Base-by-base conservation (phyloP, 2,888 invertebrate species). In the Philereme transversata region DNA sequence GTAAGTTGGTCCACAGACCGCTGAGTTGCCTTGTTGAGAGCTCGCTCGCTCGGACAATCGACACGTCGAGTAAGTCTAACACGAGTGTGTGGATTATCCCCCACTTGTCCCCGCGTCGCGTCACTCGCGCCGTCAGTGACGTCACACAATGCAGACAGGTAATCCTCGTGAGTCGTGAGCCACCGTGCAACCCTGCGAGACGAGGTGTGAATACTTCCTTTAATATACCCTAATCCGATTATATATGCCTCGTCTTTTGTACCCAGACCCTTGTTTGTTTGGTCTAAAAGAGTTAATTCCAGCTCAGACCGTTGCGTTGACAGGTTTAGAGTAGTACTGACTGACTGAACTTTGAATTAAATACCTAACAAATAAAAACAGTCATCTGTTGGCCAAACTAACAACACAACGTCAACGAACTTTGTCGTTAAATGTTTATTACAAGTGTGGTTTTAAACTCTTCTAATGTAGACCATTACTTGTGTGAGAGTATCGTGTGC, bases 151-250 rank as follows among this genome's bases (percentile, higher is more conserved):
- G 43, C 43, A 1, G 22, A 22, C 3, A 22, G 22, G 22, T 22
- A 46, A 46, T 46, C 46, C 46, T 40, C 33, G 22, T 33, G 46
- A 46, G 33, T 0, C 40, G 40, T 7, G 22, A 38, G 36, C 36
- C 36, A 7, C 36, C 5, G 40, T 0, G 40, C 4, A 6, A 7
- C 22, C 1, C 22, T 22, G 22, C 48, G 46, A 49, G 55, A 4
- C 48, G 46, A 49, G 55, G 43, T 55, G 55, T 49, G 56, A 43
- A 22, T 22, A 22, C 22, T 22, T 22, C 22, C 22, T 41, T 22
- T 33, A n/a, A 8, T 36, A 5, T 44, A 22, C 0, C n/a, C n/a
- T 5, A 40, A 57, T 44, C 51, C 51, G 50, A 57, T 57, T 57
- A 57, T 40, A 51, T 38, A 3, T 51, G 36, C n/a, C 41, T n/a